Percentiles rank a stretch among this genome's conserved stretches.
Evolutionary conservation across 2,888 invertebrate species (phyloP).

Genomic region (Yponomeuta evonymella): DNA sequence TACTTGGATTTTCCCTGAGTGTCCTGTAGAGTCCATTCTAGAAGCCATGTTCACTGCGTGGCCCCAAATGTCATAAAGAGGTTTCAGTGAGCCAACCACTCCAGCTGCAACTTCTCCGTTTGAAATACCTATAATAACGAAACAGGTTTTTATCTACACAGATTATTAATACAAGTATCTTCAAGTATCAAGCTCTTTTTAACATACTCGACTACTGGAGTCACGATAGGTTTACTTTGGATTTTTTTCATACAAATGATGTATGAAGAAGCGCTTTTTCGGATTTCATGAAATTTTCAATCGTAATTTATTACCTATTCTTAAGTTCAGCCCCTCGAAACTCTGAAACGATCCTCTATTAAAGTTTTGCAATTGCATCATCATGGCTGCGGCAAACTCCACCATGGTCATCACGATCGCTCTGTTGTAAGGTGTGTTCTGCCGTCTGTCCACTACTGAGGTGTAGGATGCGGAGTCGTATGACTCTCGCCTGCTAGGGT

Average conservation of each 20-base stretch:
- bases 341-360: slow-evolving; percentile 77
- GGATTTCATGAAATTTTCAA: too few relatives aligned
- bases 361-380: slow-evolving; percentile 70
- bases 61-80: slow-evolving; percentile 97
- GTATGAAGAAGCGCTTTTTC: too few relatives aligned
- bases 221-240: too few relatives aligned
- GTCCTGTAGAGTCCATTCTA: slow-evolving; percentile 95
- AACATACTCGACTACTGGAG: too few relatives aligned
- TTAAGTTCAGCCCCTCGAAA: slow-evolving; percentile 79
- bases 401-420: slow-evolving; percentile 67
- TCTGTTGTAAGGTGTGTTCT: slow-evolving; percentile 54
- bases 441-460: slow-evolving; percentile 38
- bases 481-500: slow-evolving; percentile 81
- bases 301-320: slow-evolving; percentile 77
- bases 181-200: too few relatives aligned
- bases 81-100: slow-evolving; percentile 95
- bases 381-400: slow-evolving; percentile 70
- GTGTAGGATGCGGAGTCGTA: slow-evolving; percentile 50
- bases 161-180: background rate
- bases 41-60: slow-evolving; percentile 98
- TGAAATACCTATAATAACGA: slow-evolving; percentile 81
- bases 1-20: slow-evolving; percentile 86
- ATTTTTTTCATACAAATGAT: too few relatives aligned
- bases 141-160: background rate
- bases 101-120: slow-evolving; percentile 95